phyloP scores from a whole-genome alignment of 2,888 invertebrate genomes.

The Volucella zonaria region DNA sequence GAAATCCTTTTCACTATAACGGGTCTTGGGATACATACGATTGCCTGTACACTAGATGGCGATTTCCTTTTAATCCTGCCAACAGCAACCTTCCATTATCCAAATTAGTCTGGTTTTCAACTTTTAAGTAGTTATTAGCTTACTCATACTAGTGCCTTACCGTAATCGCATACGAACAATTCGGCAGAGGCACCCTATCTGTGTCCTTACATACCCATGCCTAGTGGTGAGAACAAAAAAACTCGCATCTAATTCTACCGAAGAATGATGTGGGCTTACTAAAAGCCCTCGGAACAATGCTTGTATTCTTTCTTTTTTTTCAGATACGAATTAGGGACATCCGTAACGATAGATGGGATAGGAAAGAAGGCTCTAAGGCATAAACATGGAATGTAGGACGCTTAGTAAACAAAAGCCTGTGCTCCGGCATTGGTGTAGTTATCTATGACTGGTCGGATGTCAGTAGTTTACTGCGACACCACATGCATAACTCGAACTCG shows the following conservation, averaged over 20 bases:
- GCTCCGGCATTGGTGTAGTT: slow-evolving; percentile 3
- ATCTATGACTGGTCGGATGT: slow-evolving; percentile 1
- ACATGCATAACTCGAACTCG: slow-evolving; percentile 13
- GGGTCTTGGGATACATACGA: too few relatives aligned
- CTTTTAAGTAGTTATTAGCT: slow-evolving; percentile 41
- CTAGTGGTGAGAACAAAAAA: not conserved
- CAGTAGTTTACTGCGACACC: not conserved
- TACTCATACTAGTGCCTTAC: not conserved
- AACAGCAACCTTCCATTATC: slow-evolving; percentile 67
- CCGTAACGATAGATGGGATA: slow-evolving; percentile 15
- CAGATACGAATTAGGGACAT: slow-evolving; percentile 10
- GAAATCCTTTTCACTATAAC: not conserved
- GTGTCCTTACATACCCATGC: slow-evolving; percentile 1
- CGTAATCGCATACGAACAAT: slow-evolving; percentile 48
- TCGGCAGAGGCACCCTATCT: not conserved
- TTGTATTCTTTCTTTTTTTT: slow-evolving; percentile 15
- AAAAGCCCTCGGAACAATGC: slow-evolving; percentile 56
- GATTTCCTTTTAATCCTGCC: slow-evolving; percentile 41
- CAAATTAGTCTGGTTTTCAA: slow-evolving; percentile 69
- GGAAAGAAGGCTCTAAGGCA: slow-evolving; percentile 17
- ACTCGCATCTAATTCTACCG: not conserved
- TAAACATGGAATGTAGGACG: slow-evolving; percentile 53
- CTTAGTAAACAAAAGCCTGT: slow-evolving; percentile 35
- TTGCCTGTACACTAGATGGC: slow-evolving; percentile 2
- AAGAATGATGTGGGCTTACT: slow-evolving; percentile 25